phyloP scores from a whole-genome alignment of 2,888 invertebrate genomes.

The Neuroscelio doddi region DNA sequence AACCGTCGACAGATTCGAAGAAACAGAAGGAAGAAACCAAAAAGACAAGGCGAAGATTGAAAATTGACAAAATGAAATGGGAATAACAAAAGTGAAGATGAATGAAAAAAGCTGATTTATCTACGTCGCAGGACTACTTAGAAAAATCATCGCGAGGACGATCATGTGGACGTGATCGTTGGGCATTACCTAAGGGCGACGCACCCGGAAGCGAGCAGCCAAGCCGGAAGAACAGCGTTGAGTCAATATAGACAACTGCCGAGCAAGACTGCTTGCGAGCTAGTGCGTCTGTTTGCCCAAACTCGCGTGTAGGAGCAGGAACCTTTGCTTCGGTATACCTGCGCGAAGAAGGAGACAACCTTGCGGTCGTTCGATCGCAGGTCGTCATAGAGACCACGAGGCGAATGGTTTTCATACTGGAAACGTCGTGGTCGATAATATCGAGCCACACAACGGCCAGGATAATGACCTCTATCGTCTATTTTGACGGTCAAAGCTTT shows the following conservation, averaged over 20 bases:
- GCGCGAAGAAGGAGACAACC: slow-evolving; percentile 17
- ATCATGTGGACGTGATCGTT: slow-evolving; percentile 5
- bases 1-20: slow-evolving; percentile 15
- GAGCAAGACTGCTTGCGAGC: slow-evolving; percentile 13
- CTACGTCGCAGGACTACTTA: slow-evolving; percentile 1
- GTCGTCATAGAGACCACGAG: slow-evolving; percentile 59
- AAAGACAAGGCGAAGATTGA: slow-evolving; percentile 10
- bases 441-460: slow-evolving; percentile 54
- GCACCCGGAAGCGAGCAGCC: slow-evolving; percentile 10
- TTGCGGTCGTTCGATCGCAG: slow-evolving; percentile 57
- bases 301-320: slow-evolving; percentile 5
- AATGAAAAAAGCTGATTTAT: slow-evolving; percentile 4
- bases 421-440: slow-evolving; percentile 62
- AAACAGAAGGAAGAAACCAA: slow-evolving; percentile 19
- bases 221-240: slow-evolving; percentile 5
- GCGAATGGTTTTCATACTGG: slow-evolving; percentile 10
- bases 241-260: slow-evolving; percentile 29
- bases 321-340: slow-evolving; percentile 4
- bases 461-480: slow-evolving; percentile 64
- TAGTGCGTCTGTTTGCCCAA: slow-evolving; percentile 8
- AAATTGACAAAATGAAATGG: not conserved
- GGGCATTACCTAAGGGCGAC: slow-evolving; percentile 4
- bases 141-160: slow-evolving; percentile 17
- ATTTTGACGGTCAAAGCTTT: slow-evolving; percentile 52
- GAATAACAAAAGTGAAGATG: slow-evolving; percentile 3